Evolutionary conservation across 1,140 invertebrate species (phyloP).

Genomic region (Nautilus pompilius): DNA sequence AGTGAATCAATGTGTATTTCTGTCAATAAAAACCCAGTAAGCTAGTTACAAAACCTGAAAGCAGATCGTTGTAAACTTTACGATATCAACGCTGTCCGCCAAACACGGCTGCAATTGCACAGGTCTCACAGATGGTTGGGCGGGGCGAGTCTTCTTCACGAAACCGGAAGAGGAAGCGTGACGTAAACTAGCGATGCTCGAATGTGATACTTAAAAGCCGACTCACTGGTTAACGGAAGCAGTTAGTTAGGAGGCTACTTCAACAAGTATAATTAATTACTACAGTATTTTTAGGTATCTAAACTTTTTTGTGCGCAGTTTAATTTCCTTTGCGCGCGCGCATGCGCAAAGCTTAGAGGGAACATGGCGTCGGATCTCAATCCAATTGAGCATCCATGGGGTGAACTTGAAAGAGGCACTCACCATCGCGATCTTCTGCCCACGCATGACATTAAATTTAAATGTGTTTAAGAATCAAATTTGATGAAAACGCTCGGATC

Average conservation of each 20-base stretch:
- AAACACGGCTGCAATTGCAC: not conserved
- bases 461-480: no score
- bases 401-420: no score
- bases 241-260: not conserved
- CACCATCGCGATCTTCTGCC: no score
- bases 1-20: not conserved
- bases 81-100: not conserved
- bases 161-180: no score
- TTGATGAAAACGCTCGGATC: no score
- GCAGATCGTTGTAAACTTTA: not conserved
- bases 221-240: not conserved
- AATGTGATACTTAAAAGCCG: not conserved
- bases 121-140: not conserved
- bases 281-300: not conserved
- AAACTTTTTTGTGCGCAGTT: not conserved
- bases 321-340: not conserved
- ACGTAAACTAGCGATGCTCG: not conserved
- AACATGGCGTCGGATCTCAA: no score
- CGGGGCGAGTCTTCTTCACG: no score
- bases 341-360: no score
- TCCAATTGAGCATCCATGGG: no score
- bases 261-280: not conserved
- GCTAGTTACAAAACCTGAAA: not conserved
- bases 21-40: not conserved
- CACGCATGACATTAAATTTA: no score